phyloP scores from a whole-genome alignment of 1,140 invertebrate genomes.

The Sarcophaga bullata region DNA sequence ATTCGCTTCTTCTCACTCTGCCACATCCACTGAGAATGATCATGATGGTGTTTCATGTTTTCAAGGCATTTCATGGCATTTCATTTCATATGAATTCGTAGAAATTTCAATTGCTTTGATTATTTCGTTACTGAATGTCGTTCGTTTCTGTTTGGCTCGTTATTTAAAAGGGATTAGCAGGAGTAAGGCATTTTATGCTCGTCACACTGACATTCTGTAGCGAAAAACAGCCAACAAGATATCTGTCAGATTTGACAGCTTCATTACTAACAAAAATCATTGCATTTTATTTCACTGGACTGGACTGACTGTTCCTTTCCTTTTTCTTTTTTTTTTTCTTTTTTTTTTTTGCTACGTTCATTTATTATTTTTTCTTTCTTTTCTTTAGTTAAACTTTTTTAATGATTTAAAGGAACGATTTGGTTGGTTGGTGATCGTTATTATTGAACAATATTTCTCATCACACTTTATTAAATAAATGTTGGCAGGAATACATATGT shows the following conservation, averaged over 20 bases:
- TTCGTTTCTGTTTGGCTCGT: not conserved
- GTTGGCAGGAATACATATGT: no score
- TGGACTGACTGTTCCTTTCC: no score
- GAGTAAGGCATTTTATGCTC: constrained; percentile 25
- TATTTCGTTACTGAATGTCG: not conserved
- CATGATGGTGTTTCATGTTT: constrained; percentile 14
- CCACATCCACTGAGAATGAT: not conserved
- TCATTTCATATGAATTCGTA: constrained; percentile 8
- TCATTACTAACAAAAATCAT: constrained; percentile 30
- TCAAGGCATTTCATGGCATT: no score
- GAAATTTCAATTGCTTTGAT: constrained; percentile 28
- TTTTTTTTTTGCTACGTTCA: no score
- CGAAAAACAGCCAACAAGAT: not conserved
- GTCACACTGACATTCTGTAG: constrained; percentile 4
- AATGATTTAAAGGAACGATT: no score
- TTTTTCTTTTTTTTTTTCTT: no score
- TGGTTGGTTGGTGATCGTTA: no score
- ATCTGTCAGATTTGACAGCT: constrained; percentile 39
- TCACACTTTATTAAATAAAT: no score
- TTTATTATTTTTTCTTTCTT: no score
- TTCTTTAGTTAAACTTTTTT: no score
- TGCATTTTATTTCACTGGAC: constrained; percentile 14
- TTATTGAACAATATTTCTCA: no score
- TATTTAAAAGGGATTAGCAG: constrained; percentile 8
- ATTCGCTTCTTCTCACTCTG: not conserved